Percentiles rank a stretch among this genome's conserved stretches.
These are phyloP conservation scores for Epinotia ramella DNA, from an alignment of 2,888 invertebrate genomes.

Conservation along the genomic window DNA sequence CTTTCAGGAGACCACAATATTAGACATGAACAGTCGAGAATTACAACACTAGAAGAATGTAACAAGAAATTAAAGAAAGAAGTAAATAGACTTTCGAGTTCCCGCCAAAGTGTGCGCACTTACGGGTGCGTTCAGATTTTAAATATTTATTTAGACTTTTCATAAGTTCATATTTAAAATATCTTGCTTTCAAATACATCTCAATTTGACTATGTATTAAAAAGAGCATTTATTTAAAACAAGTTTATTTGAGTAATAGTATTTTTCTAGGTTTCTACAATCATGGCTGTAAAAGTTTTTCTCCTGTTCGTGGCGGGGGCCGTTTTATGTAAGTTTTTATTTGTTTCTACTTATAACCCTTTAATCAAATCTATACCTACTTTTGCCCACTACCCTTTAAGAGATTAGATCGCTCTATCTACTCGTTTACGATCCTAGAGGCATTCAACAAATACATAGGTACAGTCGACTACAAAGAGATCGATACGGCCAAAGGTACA, in stretches of 20 bases:
- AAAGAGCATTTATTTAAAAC: no score
- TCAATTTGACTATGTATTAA: no score
- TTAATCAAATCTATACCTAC: background rate
- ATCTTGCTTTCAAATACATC: no score
- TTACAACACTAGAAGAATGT: no score
- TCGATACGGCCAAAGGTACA: no score
- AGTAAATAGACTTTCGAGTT: background rate
- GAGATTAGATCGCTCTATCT: slow-evolving; percentile 16
- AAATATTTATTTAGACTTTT: background rate
- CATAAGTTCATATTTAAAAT: background rate
- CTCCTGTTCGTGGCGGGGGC: slow-evolving; percentile 26
- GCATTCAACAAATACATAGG: background rate
- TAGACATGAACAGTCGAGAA: no score
- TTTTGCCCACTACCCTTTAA: no score
- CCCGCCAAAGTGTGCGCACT: slow-evolving; percentile 43
- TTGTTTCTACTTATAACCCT: background rate
- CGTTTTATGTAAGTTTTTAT: slow-evolving; percentile 35
- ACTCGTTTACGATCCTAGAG: background rate
- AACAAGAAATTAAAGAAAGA: no score
- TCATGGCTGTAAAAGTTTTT: slow-evolving; percentile 34
- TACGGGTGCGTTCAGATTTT: slow-evolving; percentile 46
- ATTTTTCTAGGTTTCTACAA: slow-evolving; percentile 28
- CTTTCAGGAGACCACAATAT: no score
- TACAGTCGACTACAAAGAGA: no score
- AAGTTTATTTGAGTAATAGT: background rate